phyloP scores from a whole-genome alignment of 1,140 invertebrate species.

The Neodiprion fabricii region DNA sequence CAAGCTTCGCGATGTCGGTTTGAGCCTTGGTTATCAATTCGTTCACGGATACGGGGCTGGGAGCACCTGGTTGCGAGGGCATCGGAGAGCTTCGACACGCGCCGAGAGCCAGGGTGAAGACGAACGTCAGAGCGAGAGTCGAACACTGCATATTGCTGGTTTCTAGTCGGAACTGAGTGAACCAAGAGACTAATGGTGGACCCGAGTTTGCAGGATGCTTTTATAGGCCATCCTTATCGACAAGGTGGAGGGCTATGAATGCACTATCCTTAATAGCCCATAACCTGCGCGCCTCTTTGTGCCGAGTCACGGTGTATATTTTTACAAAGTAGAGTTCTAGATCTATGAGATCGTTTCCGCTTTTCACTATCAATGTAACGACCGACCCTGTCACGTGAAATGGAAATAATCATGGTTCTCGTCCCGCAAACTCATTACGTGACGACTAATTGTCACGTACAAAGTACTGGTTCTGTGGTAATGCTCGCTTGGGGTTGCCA shows the following conservation, averaged over 20 bases:
- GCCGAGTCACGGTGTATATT: too few species aligned
- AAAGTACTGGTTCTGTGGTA: too few species aligned
- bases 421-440: too few species aligned
- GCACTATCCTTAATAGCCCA: too few species aligned
- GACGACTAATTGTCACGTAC: too few species aligned
- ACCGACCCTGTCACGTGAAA: too few species aligned
- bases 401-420: too few species aligned
- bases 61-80: neutral
- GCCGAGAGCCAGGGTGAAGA: constrained; percentile 27
- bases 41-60: constrained; percentile 21
- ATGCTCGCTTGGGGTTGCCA: too few species aligned
- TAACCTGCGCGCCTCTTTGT: too few species aligned
- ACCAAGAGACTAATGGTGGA: constrained; percentile 37
- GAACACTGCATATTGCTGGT: constrained; percentile 2
- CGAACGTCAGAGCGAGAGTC: constrained; percentile 20
- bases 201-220: constrained; percentile 27
- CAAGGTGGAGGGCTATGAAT: constrained; percentile 38
- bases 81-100: constrained; percentile 18
- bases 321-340: too few species aligned
- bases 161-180: neutral
- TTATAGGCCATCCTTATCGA: constrained; percentile 52
- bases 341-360: too few species aligned
- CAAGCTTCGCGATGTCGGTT: constrained; percentile 33
- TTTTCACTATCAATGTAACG: too few species aligned
- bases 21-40: constrained; percentile 41